Evolutionary conservation across 53 echinoderm and acorn worm species (phyloP).

Genomic region (Antedon mediterranea): DNA sequence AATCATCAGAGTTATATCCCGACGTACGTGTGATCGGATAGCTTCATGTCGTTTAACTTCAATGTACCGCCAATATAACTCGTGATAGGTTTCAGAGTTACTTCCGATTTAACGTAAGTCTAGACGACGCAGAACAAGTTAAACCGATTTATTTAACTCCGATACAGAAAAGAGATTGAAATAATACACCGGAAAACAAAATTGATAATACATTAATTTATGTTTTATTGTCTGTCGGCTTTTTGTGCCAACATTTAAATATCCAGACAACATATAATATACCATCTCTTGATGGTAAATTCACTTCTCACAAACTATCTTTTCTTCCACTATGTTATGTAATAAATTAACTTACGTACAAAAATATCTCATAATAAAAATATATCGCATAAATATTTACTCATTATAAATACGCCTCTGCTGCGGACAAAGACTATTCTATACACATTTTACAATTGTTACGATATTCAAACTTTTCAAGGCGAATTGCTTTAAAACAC

Average conservation of each 20-base stretch:
- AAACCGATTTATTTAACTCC: too few relatives aligned
- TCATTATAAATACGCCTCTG: background rate
- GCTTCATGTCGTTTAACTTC: too few relatives aligned
- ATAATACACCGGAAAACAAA: too few relatives aligned
- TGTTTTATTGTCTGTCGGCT: background rate
- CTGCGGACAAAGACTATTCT: background rate
- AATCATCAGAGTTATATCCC: too few relatives aligned
- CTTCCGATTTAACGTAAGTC: too few relatives aligned
- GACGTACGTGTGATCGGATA: too few relatives aligned
- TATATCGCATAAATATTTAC: background rate
- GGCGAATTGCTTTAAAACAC: background rate
- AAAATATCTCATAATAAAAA: conserved; percentile 1
- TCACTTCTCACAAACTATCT: background rate
- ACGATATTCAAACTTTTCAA: background rate
- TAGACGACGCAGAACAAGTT: too few relatives aligned
- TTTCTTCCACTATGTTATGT: background rate
- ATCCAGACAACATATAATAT: background rate
- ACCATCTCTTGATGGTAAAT: background rate
- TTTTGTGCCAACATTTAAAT: background rate
- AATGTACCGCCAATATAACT: too few relatives aligned
- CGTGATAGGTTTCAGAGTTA: too few relatives aligned
- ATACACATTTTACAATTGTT: background rate
- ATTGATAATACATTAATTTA: background rate
- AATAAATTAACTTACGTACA: conserved; percentile 1
- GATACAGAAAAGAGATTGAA: too few relatives aligned